Evolutionary conservation across 2,797 vertebrate species (phyloP).

Genomic region (Halcyon leucocephala): DNA sequence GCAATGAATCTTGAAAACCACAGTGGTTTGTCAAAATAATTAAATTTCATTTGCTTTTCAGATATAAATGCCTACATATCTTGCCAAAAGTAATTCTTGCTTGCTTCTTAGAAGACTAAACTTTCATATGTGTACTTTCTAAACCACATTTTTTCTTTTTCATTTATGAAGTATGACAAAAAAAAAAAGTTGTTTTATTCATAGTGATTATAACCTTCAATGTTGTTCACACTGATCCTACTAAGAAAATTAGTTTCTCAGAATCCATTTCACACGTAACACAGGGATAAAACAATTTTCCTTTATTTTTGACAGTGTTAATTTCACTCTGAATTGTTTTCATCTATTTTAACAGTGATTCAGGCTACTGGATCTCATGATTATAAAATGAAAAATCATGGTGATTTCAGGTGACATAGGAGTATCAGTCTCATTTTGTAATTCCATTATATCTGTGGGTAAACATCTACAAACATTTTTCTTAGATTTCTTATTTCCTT

Average conservation of each 20-base stretch:
- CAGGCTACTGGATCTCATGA: background rate
- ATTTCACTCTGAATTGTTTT: background rate
- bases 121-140: background rate
- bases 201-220: background rate
- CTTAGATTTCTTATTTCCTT: background rate
- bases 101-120: background rate
- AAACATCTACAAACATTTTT: background rate
- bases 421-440: background rate
- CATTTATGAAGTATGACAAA: background rate
- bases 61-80: conserved; percentile 25
- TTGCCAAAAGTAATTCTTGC: conserved; percentile 27
- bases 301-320: background rate
- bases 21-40: conserved; percentile 52
- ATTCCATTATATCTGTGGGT: background rate
- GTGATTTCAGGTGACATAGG: background rate
- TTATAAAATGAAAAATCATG: background rate
- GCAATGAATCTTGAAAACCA: conserved; percentile 48
- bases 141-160: background rate
- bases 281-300: background rate
- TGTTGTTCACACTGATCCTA: background rate
- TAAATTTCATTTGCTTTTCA: conserved; percentile 56
- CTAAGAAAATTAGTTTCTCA: background rate
- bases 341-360: background rate
- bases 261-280: background rate
- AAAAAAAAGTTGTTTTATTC: background rate